Conservation (phyloP, 2,888 invertebrate species). For the Petrolisthes manimaculis region DNA sequence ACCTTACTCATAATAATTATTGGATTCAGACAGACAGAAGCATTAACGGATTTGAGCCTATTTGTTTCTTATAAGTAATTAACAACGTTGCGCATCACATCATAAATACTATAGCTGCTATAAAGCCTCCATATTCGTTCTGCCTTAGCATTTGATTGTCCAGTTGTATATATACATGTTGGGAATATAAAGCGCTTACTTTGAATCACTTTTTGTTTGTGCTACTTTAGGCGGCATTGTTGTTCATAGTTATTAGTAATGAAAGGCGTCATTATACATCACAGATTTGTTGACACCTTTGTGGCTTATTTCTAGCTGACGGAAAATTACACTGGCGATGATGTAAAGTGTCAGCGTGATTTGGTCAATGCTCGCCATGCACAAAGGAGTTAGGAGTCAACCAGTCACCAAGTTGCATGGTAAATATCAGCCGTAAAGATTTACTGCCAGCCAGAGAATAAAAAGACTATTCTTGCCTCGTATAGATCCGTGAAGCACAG, state of each 20-base stretch:
- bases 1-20: too few relatives aligned
- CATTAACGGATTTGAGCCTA: not conserved
- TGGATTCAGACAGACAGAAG: not conserved
- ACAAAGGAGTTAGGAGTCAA: not conserved
- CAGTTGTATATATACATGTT: slow-evolving; percentile 36
- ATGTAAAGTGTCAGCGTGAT: not conserved
- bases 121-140: slow-evolving; percentile 7
- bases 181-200: slow-evolving; percentile 47
- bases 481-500: not conserved
- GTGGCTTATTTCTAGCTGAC: not conserved
- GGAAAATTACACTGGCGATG: not conserved
- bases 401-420: too few relatives aligned
- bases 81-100: not conserved
- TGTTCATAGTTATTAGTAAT: slow-evolving; percentile 28
- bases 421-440: too few relatives aligned
- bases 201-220: slow-evolving; percentile 39
- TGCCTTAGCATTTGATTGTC: slow-evolving; percentile 33
- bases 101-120: not conserved
- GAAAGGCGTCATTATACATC: not conserved
- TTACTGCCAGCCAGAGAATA: too few relatives aligned
- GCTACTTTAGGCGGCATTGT: slow-evolving; percentile 31
- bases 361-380: not conserved
- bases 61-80: slow-evolving; percentile 23
- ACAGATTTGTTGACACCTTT: slow-evolving; percentile 8
- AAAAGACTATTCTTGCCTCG: too few relatives aligned